Conservation (phyloP, 2,888 invertebrate species). For the Corythucha ciliata region DNA sequence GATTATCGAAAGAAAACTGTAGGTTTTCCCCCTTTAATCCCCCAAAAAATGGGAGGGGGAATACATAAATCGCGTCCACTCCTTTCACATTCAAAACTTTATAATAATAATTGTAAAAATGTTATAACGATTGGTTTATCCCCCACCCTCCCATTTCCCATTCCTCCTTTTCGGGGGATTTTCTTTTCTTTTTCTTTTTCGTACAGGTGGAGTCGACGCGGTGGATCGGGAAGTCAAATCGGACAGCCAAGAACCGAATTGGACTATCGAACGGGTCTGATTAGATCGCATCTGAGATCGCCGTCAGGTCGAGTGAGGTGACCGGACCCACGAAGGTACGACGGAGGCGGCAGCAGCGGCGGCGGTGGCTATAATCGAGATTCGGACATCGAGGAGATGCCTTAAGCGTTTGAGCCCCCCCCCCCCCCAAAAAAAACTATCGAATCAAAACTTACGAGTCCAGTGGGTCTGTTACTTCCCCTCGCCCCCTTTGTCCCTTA, state of each 20-base stretch:
- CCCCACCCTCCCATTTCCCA: neutral
- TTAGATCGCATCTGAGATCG: constrained; percentile 82
- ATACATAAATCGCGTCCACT: too few relatives aligned
- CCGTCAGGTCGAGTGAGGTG: constrained; percentile 89
- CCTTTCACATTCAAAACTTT: neutral
- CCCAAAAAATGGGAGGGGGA: too few relatives aligned
- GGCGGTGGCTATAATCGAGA: too few relatives aligned
- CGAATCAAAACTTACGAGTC: too few relatives aligned
- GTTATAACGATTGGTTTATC: neutral
- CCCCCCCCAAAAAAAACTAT: too few relatives aligned
- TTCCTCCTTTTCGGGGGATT: neutral
- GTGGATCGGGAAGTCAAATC: constrained; percentile 48
- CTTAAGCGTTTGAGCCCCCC: too few relatives aligned
- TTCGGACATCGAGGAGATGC: too few relatives aligned
- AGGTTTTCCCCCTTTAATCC: too few relatives aligned
- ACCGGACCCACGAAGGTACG: constrained; percentile 43
- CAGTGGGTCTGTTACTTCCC: too few relatives aligned
- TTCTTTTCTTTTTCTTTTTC: constrained; percentile 1
- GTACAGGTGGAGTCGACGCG: constrained; percentile 73
- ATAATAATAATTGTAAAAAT: neutral
- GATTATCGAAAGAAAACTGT: too few relatives aligned
- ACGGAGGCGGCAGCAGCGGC: constrained; percentile 7
- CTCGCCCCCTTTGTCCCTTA: too few relatives aligned
- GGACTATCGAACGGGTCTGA: constrained; percentile 78
- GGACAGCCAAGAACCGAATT: constrained; percentile 54